Percentiles rank a stretch among this genome's conserved stretches.
Evolutionary conservation across 2,797 vertebrate species (phyloP).

Genomic region (Coccyzus lansbergi): DNA sequence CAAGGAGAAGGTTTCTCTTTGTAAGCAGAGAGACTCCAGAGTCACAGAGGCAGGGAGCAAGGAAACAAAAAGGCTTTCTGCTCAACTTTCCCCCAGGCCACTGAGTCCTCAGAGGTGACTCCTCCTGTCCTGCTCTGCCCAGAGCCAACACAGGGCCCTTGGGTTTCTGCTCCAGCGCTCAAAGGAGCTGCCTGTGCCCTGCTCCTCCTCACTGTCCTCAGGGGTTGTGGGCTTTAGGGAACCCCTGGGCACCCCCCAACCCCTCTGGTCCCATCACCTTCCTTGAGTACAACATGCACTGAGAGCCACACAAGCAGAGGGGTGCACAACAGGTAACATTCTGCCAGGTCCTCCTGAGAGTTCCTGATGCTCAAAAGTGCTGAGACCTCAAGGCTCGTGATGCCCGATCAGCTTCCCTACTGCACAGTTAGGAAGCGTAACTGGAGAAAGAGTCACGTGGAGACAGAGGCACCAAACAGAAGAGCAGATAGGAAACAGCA

Average conservation of each 20-base stretch:
- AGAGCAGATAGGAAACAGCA: not conserved
- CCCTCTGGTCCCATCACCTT: not conserved
- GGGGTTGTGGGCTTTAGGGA: not conserved
- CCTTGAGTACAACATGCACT: not conserved
- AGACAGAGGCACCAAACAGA: not conserved
- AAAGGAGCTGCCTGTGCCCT: not conserved
- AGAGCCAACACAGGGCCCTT: not conserved
- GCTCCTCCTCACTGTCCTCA: not conserved
- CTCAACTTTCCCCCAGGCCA: not conserved
- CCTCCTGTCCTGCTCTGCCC: not conserved
- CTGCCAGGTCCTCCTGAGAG: not conserved
- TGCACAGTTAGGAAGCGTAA: not conserved
- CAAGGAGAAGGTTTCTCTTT: not conserved
- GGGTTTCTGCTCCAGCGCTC: not conserved
- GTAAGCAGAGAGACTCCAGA: not conserved
- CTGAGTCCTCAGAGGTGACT: not conserved
- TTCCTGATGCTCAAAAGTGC: rapidly evolving
- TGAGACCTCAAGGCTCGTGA: not conserved
- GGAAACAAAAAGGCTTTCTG: not conserved
- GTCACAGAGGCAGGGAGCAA: not conserved
- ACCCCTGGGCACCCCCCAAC: not conserved
- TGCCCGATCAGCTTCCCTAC: not conserved
- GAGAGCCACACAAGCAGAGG: rapidly evolving
- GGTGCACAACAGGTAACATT: rapidly evolving
- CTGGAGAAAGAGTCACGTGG: not conserved